Percentiles rank a stretch among this genome's conserved stretches.
phyloP scores from a whole-genome alignment of 2,888 invertebrate species.

The Resseliella maxima region DNA sequence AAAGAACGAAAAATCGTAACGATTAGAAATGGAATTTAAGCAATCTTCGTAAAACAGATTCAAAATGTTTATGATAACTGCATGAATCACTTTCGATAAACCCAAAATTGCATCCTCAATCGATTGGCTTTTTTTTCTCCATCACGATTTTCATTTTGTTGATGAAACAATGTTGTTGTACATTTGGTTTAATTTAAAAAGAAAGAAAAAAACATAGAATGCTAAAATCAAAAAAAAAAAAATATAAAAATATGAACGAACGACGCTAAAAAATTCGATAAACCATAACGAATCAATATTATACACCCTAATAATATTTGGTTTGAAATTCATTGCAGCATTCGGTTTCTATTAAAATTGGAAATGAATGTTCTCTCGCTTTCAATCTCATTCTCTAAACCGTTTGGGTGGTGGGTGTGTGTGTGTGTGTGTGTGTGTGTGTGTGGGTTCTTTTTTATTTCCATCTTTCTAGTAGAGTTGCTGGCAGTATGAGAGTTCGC shows the following conservation, averaged over 20 bases:
- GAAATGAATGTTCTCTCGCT: background rate
- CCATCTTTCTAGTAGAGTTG: too few relatives aligned
- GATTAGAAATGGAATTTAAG: too few relatives aligned
- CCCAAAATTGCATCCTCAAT: background rate
- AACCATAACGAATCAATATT: constrained; percentile 38
- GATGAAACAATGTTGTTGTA: background rate
- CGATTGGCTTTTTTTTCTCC: background rate
- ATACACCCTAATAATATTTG: background rate
- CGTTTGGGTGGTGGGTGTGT: too few relatives aligned
- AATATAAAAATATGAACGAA: background rate
- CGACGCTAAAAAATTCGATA: background rate
- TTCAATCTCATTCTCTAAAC: background rate
- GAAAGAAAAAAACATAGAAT: background rate
- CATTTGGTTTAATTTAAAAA: background rate
- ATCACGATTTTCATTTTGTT: background rate
- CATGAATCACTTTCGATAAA: background rate
- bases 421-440: too few relatives aligned
- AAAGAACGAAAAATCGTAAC: too few relatives aligned
- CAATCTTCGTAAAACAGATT: background rate
- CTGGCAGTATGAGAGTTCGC: background rate
- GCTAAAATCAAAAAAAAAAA: too few relatives aligned
- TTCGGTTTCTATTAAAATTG: background rate
- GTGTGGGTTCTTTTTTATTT: too few relatives aligned
- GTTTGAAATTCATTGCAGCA: constrained; percentile 37
- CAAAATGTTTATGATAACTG: background rate